Evolutionary conservation across 1,140 invertebrate genomes (phyloP).

Genomic region (Macrosteles quadrilineatus): DNA sequence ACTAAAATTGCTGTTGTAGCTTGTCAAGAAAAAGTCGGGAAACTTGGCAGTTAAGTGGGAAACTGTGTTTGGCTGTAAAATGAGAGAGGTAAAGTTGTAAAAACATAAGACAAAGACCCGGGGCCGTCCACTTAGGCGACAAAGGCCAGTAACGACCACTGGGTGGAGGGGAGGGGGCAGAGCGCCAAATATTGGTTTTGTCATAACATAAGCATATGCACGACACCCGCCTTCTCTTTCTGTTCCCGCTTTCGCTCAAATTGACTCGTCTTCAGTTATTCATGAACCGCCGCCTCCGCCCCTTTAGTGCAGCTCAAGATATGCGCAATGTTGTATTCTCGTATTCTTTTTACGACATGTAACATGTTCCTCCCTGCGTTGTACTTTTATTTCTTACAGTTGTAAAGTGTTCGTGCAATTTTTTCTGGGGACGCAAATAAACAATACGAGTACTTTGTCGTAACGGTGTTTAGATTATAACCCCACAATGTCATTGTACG

Average conservation of each 20-base stretch:
- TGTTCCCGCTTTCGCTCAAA: conserved; percentile 10
- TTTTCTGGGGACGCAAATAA: too few relatives aligned
- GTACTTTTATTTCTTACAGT: too few relatives aligned
- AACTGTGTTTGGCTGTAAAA: conserved; percentile 6
- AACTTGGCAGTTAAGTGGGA: not conserved
- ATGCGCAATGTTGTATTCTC: too few relatives aligned
- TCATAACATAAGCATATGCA: conserved; percentile 14
- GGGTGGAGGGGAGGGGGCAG: not conserved
- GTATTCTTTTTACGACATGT: too few relatives aligned
- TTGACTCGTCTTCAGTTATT: conserved; percentile 13
- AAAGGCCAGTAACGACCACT: too few relatives aligned
- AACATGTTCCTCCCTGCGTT: too few relatives aligned
- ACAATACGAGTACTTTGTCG: too few relatives aligned
- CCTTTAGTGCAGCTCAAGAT: not conserved
- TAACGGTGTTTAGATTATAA: too few relatives aligned
- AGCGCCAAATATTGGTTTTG: not conserved
- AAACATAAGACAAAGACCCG: not conserved
- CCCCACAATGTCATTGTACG: too few relatives aligned
- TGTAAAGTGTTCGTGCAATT: too few relatives aligned
- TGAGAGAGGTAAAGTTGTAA: not conserved
- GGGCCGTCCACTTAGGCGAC: not conserved
- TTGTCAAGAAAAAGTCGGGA: too few relatives aligned
- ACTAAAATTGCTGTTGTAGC: too few relatives aligned
- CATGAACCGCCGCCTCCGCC: not conserved
- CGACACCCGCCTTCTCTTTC: not conserved